phyloP scores from a whole-genome alignment of 2,797 vertebrate species.

The Moxostoma hubbsi region DNA sequence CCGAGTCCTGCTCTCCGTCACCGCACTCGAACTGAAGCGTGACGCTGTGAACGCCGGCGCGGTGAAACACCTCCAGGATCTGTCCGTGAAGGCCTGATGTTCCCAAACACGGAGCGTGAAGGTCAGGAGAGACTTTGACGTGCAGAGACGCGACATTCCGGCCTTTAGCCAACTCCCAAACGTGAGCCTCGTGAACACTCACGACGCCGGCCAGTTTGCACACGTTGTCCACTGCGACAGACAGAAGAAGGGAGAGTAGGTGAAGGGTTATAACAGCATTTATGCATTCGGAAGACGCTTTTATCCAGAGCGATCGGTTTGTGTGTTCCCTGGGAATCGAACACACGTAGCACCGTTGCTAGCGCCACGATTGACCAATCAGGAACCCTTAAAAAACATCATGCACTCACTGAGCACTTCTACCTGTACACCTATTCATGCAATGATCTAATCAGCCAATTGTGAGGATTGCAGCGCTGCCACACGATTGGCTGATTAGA shows the following conservation, averaged over 20 bases:
- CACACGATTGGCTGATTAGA: no score
- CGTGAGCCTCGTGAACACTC: slow-evolving; percentile 80
- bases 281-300: no score
- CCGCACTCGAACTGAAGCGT: slow-evolving; percentile 81
- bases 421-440: no score
- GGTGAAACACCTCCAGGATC: slow-evolving; percentile 79
- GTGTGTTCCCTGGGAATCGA: no score
- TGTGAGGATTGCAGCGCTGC: no score
- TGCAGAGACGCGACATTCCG: slow-evolving; percentile 84
- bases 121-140: slow-evolving; percentile 70
- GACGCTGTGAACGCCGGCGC: slow-evolving; percentile 78
- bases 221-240: slow-evolving; percentile 72
- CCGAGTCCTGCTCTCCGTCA: slow-evolving; percentile 57
- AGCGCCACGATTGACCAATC: no score
- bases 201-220: slow-evolving; percentile 70
- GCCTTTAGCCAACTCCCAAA: slow-evolving; percentile 82
- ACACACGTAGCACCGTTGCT: no score
- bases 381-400: no score
- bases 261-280: no score
- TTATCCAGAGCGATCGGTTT: no score
- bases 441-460: no score
- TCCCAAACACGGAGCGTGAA: slow-evolving; percentile 35
- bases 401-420: no score
- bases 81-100: slow-evolving; percentile 63
- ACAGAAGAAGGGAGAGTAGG: neutral